phyloP scores from a whole-genome alignment of 2,113 vertebrate species.

The Calyptomena viridis region DNA sequence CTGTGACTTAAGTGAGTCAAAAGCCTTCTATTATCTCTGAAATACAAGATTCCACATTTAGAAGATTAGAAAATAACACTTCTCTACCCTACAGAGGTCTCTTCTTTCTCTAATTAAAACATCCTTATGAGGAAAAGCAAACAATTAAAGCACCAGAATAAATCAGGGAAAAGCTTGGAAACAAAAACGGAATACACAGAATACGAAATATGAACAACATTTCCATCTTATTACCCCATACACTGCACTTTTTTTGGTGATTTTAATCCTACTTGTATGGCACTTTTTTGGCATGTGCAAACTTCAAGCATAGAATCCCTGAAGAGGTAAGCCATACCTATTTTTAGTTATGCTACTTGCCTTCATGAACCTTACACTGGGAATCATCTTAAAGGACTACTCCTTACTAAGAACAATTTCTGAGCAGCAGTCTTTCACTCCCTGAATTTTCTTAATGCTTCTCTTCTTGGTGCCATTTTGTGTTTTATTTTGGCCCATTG shows the following conservation, averaged over 20 bases:
- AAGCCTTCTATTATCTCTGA: neutral
- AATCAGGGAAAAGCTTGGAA: neutral
- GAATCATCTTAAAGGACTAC: neutral
- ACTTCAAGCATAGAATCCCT: neutral
- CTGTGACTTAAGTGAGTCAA: neutral
- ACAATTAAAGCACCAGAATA: neutral
- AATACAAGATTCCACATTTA: neutral
- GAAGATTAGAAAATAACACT: neutral
- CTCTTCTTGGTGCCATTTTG: neutral
- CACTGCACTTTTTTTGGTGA: neutral
- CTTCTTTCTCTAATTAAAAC: slow-evolving; percentile 1
- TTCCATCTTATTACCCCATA: neutral
- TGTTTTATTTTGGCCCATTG: neutral
- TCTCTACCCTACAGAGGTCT: neutral
- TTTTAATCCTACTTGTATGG: neutral
- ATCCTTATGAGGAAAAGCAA: neutral
- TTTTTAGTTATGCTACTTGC: neutral
- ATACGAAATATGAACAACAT: neutral
- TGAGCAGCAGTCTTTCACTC: neutral
- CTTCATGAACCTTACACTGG: neutral
- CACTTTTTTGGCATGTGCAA: neutral
- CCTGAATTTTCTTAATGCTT: neutral
- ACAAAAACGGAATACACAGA: neutral
- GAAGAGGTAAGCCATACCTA: neutral
- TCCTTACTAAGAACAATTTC: neutral